These are phyloP conservation scores for Phylloscopus whistleri DNA, from an alignment of 2,113 vertebrate species.

Conservation along the genomic window DNA sequence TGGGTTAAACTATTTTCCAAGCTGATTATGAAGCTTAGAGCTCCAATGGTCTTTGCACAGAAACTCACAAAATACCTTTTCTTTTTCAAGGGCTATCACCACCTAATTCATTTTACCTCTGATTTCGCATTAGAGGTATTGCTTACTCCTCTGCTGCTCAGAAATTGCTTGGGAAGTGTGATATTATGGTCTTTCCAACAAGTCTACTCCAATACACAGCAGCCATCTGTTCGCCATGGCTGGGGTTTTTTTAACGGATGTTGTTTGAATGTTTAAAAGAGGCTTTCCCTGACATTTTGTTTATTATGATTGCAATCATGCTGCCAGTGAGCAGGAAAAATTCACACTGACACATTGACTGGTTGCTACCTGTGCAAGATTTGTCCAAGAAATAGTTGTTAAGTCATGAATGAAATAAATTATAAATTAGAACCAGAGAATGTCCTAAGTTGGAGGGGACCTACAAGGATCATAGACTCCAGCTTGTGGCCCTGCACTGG, in stretches of 20 bases:
- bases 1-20: constrained; percentile 57
- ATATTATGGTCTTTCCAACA: background rate
- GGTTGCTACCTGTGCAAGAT: background rate
- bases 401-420: background rate
- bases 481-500: background rate
- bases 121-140: constrained; percentile 8
- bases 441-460: background rate
- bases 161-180: background rate
- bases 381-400: background rate
- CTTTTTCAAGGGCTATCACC: constrained; percentile 35
- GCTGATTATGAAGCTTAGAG: constrained; percentile 53
- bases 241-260: background rate
- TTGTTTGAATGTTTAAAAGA: background rate
- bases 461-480: background rate
- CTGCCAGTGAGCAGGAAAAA: background rate
- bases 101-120: constrained; percentile 41
- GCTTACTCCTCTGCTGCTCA: constrained; percentile 23
- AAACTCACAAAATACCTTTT: constrained; percentile 51
- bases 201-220: background rate
- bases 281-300: background rate
- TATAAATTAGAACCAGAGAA: background rate
- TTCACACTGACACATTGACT: background rate
- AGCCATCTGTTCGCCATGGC: background rate
- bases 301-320: background rate
- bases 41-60: constrained; percentile 39